These are phyloP conservation scores for Lepidurus couesii DNA, from an alignment of 1,140 invertebrate genomes.

Conservation along the genomic window DNA sequence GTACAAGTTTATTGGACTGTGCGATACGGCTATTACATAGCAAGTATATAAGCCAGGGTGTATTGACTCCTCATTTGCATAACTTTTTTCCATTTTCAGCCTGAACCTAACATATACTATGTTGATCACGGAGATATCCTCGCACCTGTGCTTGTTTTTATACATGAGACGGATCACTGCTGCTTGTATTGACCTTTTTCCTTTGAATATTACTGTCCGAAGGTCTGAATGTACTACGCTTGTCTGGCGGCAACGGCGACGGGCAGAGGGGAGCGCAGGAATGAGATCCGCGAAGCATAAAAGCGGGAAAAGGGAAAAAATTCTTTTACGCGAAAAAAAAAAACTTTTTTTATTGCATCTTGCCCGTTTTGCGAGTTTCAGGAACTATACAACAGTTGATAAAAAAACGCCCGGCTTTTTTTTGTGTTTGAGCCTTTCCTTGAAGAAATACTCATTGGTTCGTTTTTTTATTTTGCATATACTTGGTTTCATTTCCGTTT, in stretches of 20 bases:
- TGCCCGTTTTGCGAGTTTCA: too few species aligned
- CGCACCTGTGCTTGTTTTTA: slow-evolving; percentile 9
- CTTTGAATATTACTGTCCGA: not conserved
- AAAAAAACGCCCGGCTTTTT: not conserved
- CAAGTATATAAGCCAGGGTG: not conserved
- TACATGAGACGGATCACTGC: not conserved
- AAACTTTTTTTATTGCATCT: too few species aligned
- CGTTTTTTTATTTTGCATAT: not conserved
- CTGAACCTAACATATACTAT: not conserved
- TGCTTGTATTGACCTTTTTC: slow-evolving; percentile 1
- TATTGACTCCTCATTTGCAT: not conserved
- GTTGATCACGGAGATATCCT: not conserved
- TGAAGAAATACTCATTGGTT: not conserved
- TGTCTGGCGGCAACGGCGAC: too few species aligned
- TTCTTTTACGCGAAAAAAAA: too few species aligned
- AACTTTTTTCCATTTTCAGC: not conserved
- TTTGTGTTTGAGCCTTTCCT: not conserved
- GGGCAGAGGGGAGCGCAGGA: too few species aligned
- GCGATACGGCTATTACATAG: not conserved
- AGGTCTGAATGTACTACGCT: not conserved
- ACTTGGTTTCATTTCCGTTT: not conserved
- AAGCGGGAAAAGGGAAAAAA: too few species aligned
- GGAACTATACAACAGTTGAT: too few species aligned
- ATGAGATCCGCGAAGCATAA: too few species aligned
- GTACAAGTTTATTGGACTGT: not conserved